Conservation (phyloP, 2,797 vertebrate species). For the Cyprinodon diabolis region DNA sequence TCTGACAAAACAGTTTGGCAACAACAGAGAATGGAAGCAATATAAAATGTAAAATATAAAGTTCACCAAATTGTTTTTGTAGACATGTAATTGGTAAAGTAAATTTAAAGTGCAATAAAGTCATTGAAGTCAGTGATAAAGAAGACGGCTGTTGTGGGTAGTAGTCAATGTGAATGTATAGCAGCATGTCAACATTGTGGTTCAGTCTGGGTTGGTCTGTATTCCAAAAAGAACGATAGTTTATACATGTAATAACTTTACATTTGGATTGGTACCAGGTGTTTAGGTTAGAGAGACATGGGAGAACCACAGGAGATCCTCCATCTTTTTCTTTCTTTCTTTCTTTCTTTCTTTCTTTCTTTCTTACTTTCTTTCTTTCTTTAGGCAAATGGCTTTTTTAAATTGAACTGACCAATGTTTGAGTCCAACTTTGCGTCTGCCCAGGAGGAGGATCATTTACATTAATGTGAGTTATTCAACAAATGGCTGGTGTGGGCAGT, state of each 20-base stretch:
- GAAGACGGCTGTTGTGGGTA: conserved; percentile 52
- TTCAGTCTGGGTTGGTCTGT: conserved; percentile 11
- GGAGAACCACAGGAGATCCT: conserved; percentile 34
- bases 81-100: neutral
- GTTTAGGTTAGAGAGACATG: conserved; percentile 46
- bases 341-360: neutral
- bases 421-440: conserved; percentile 27
- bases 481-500: conserved; percentile 14
- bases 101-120: neutral
- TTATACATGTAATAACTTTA: conserved; percentile 60
- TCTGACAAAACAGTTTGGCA: neutral
- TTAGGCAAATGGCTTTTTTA: too few species aligned
- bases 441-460: conserved; percentile 41
- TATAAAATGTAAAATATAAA: too few species aligned
- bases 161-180: conserved; percentile 16
- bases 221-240: conserved; percentile 16
- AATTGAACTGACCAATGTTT: conserved; percentile 14
- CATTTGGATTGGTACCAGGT: conserved; percentile 70
- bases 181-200: neutral
- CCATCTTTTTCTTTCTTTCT: neutral
- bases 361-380: too few species aligned
- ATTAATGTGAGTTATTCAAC: conserved; percentile 25
- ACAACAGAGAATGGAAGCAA: too few species aligned
- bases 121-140: conserved; percentile 36
- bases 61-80: neutral